These are phyloP conservation scores for Burhinus bistriatus DNA, from an alignment of 2,113 vertebrate genomes.

Conservation along the genomic window DNA sequence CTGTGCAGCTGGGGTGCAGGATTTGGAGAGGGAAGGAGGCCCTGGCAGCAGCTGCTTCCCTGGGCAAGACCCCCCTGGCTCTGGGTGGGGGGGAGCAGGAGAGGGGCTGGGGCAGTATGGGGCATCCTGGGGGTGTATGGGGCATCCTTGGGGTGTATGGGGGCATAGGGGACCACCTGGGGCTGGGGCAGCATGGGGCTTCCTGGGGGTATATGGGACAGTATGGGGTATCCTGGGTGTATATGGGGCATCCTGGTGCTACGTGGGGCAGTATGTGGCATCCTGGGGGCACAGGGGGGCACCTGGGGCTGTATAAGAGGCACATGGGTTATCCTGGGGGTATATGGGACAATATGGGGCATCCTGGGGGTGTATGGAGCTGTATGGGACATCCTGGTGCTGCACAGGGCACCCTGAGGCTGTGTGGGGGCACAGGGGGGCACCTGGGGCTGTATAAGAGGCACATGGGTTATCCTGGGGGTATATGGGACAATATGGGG, in stretches of 20 bases:
- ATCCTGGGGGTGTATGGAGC: not conserved
- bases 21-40: not conserved
- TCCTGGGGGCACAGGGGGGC: no score
- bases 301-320: no score
- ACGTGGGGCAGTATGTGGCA: no score
- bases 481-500: no score
- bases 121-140: not conserved
- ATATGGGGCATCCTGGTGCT: no score
- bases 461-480: not conserved
- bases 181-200: no score
- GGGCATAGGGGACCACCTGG: no score
- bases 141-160: not conserved
- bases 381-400: not conserved
- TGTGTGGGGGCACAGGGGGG: not conserved
- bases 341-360: not conserved
- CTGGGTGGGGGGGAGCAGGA: not conserved
- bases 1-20: not conserved
- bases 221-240: no score
- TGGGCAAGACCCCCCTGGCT: no score
- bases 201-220: no score
- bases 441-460: not conserved
- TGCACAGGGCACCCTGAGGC: not conserved
- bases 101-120: no score
- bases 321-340: not conserved
- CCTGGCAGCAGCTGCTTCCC: fast-evolving